These are phyloP conservation scores for Dendroctonus valens DNA, from an alignment of 1,140 invertebrate genomes.

Conservation along the genomic window DNA sequence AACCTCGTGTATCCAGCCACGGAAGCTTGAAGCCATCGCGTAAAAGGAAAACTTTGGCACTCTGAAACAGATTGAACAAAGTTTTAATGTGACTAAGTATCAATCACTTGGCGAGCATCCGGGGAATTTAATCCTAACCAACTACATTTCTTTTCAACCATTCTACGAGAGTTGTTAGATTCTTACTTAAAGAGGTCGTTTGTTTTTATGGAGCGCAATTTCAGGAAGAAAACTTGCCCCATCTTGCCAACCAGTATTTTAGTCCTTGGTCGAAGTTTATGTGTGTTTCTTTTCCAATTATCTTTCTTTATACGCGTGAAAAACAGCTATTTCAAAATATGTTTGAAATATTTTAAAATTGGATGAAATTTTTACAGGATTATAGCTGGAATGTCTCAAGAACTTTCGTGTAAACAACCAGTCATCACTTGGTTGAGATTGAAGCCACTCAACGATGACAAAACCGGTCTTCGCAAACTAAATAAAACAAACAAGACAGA, in stretches of 20 bases:
- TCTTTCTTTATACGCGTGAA: neutral
- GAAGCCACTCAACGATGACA: neutral
- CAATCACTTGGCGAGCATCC: constrained; percentile 18
- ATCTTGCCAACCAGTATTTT: neutral
- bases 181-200: constrained; percentile 6
- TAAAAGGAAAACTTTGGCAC: neutral
- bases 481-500: neutral
- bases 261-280: neutral
- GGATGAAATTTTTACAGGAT: neutral
- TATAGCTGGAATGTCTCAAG: neutral
- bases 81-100: constrained; percentile 19
- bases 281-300: neutral
- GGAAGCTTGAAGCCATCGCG: neutral
- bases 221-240: neutral
- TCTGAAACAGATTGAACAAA: constrained; percentile 11
- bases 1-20: neutral
- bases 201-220: constrained; percentile 10
- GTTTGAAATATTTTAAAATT: neutral
- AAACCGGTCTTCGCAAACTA: neutral
- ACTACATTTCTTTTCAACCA: constrained; percentile 12
- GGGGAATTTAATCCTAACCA: constrained; percentile 7
- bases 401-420: neutral
- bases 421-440: neutral
- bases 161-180: constrained; percentile 12
- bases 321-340: neutral